Conservation (phyloP, 2,888 invertebrate genomes). For the Carabus problematicus region DNA sequence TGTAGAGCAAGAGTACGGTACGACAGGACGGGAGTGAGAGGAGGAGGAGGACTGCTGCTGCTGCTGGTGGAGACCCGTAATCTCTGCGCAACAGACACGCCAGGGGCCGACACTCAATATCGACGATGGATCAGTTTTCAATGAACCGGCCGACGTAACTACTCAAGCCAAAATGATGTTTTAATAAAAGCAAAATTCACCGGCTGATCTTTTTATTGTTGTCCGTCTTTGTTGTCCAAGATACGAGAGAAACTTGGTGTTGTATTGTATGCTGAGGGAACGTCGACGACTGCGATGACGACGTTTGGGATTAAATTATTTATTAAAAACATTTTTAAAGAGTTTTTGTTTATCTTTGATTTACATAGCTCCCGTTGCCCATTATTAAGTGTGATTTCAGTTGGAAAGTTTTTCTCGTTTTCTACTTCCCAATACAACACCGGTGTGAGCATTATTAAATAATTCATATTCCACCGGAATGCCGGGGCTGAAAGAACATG, state of each 20-base stretch:
- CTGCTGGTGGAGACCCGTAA: constrained; percentile 44
- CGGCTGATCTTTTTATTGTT: constrained; percentile 35
- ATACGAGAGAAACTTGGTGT: background rate
- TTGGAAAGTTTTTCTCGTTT: no score
- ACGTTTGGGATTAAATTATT: no score
- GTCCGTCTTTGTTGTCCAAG: background rate
- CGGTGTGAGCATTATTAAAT: no score
- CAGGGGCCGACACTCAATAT: constrained; percentile 46
- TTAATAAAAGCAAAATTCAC: constrained; percentile 51
- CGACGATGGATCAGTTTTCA: constrained; percentile 49
- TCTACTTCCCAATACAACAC: no score
- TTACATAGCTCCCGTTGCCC: no score
- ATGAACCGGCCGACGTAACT: constrained; percentile 46
- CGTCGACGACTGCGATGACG: no score
- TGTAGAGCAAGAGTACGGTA: background rate
- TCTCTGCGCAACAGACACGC: constrained; percentile 48
- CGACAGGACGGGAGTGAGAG: background rate
- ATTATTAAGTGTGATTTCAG: no score
- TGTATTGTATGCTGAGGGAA: no score
- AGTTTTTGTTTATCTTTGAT: no score
- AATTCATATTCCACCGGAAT: no score
- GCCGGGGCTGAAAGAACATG: no score
- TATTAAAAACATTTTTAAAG: no score
- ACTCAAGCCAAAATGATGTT: constrained; percentile 46
- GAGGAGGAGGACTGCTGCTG: background rate